Evolutionary conservation across 2,797 vertebrate genomes (phyloP).

Genomic region (Dermochelys coriacea): DNA sequence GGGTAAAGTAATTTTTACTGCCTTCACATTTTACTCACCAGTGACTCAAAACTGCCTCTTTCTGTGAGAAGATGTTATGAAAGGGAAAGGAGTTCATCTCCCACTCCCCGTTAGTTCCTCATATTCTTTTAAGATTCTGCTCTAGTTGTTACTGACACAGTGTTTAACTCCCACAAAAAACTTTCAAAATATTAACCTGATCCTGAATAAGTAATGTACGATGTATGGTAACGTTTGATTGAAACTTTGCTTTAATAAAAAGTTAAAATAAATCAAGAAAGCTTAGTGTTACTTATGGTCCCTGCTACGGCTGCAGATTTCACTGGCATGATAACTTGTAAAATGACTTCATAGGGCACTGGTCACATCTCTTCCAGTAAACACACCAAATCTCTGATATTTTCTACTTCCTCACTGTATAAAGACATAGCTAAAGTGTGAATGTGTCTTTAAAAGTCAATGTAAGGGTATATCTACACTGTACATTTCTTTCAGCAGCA

Average conservation of each 20-base stretch:
- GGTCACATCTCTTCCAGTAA: background rate
- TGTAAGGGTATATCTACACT: background rate
- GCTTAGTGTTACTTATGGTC: background rate
- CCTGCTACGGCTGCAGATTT: background rate
- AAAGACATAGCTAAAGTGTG: background rate
- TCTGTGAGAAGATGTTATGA: background rate
- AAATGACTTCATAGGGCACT: background rate
- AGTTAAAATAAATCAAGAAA: background rate
- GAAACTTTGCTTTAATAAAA: background rate
- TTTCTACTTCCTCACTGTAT: background rate
- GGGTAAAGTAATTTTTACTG: background rate
- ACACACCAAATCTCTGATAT: background rate
- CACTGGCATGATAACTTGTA: background rate
- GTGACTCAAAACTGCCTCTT: background rate
- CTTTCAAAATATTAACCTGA: rapidly evolving
- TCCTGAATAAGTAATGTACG: background rate
- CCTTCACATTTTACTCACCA: background rate
- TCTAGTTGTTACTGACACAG: background rate
- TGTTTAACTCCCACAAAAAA: background rate
- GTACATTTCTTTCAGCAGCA: background rate
- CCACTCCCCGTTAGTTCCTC: background rate
- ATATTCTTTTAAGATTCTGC: background rate
- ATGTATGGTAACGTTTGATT: background rate
- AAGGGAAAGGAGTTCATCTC: background rate
- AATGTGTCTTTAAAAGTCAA: constrained; percentile 13